Evolutionary conservation across 2,797 vertebrate species (phyloP).

Genomic region (Sebastes nivosus): DNA sequence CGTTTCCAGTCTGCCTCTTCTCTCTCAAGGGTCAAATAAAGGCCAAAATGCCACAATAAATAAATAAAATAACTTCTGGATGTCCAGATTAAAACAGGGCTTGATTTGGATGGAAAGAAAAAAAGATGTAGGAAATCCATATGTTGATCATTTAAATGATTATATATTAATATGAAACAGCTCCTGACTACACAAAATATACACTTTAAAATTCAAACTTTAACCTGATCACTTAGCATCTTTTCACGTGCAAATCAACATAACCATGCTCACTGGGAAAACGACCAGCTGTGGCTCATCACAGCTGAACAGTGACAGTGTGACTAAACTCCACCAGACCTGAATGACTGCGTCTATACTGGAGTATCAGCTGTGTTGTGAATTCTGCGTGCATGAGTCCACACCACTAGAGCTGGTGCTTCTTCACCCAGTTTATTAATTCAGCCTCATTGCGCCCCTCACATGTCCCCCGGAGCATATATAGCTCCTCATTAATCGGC

Average conservation of each 20-base stretch:
- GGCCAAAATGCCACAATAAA: neutral
- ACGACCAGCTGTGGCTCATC: neutral
- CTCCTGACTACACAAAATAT: neutral
- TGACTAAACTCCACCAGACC: neutral
- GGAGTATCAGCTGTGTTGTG: slow-evolving; percentile 10
- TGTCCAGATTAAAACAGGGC: neutral
- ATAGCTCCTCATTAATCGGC: slow-evolving; percentile 12
- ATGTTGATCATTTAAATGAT: neutral
- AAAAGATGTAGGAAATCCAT: neutral
- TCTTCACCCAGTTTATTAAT: slow-evolving; percentile 6
- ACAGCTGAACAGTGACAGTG: neutral
- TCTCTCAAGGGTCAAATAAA: neutral
- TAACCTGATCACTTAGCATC: neutral
- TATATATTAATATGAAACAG: neutral
- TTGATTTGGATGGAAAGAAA: neutral
- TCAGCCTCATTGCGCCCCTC: neutral
- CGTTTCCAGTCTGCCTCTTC: neutral
- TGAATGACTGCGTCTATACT: neutral
- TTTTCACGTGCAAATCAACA: neutral
- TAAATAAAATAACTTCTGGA: neutral
- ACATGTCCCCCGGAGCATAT: neutral
- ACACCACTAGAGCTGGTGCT: slow-evolving; percentile 29
- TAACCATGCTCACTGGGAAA: neutral
- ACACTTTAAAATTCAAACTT: neutral
- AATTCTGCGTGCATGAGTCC: neutral